A percentile compares a stretch with the other conserved stretches of the same genome.
phyloP scores from a whole-genome alignment of 2,888 invertebrate genomes.

The Encarsia formosa region DNA sequence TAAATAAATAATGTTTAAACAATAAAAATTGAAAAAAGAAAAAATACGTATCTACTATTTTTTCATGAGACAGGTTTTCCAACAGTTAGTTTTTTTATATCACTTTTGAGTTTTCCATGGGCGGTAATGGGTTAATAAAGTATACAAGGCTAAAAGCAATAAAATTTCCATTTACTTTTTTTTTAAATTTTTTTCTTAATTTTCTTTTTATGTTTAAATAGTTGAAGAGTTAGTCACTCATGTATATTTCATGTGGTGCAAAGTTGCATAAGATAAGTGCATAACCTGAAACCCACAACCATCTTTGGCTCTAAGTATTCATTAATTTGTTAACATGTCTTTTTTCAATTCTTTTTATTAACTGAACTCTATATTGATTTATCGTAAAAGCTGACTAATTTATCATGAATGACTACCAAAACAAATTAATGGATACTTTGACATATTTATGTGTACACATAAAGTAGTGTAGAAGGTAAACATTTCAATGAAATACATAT shows the following conservation, averaged over 20 bases:
- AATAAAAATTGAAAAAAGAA: too few relatives aligned
- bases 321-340: constrained; percentile 37
- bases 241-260: constrained; percentile 25
- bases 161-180: neutral
- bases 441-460: constrained; percentile 31
- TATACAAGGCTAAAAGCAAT: too few relatives aligned
- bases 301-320: constrained; percentile 46
- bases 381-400: constrained; percentile 38
- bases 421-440: constrained; percentile 32
- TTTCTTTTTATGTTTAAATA: neutral
- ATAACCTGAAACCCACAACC: constrained; percentile 47
- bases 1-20: too few relatives aligned
- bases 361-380: neutral
- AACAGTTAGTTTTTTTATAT: too few relatives aligned
- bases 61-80: too few relatives aligned
- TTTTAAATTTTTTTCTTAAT: neutral
- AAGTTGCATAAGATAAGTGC: constrained; percentile 43
- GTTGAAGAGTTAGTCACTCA: constrained; percentile 32
- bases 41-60: too few relatives aligned
- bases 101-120: too few relatives aligned
- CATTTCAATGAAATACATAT: constrained; percentile 31
- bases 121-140: too few relatives aligned
- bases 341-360: neutral
- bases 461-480: constrained; percentile 35
- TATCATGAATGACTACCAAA: constrained; percentile 27